phyloP scores from a whole-genome alignment of 2,113 vertebrate genomes.

The Megaceryle torquata region DNA sequence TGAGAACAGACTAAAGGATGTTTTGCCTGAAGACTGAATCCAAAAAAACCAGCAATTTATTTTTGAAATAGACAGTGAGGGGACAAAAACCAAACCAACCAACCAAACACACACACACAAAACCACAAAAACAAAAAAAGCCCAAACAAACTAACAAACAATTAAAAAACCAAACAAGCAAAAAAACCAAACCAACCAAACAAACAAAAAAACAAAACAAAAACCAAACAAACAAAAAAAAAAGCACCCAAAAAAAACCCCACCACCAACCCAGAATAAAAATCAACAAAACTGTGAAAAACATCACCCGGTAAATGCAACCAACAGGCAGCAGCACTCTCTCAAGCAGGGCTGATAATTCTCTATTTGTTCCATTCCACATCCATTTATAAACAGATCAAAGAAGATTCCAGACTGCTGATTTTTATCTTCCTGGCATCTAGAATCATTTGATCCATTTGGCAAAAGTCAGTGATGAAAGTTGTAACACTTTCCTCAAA shows the following conservation, averaged over 20 bases:
- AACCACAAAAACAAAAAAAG: too few relatives aligned
- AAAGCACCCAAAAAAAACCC: too few relatives aligned
- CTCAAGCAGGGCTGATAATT: background rate
- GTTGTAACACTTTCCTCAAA: slow-evolving; percentile 20
- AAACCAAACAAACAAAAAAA: too few relatives aligned
- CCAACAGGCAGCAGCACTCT: background rate
- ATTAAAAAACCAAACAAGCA: too few relatives aligned
- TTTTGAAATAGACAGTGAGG: background rate
- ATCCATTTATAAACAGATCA: background rate
- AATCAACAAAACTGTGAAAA: background rate
- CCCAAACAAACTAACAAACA: too few relatives aligned
- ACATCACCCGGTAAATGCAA: background rate
- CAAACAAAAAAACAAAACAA: too few relatives aligned
- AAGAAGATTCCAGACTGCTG: slow-evolving; percentile 24
- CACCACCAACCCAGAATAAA: too few relatives aligned
- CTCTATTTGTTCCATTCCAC: background rate
- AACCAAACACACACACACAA: too few relatives aligned
- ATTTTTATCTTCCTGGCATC: slow-evolving; percentile 35
- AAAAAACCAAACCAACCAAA: too few relatives aligned
- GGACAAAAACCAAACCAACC: background rate
- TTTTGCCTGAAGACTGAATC: slow-evolving; percentile 2
- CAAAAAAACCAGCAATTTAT: background rate
- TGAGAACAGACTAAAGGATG: slow-evolving; percentile 28
- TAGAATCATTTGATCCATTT: slow-evolving; percentile 8
- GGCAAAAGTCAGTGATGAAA: slow-evolving; percentile 9